Conservation (phyloP, 2,113 vertebrate genomes). For the Globicephala melas region DNA sequence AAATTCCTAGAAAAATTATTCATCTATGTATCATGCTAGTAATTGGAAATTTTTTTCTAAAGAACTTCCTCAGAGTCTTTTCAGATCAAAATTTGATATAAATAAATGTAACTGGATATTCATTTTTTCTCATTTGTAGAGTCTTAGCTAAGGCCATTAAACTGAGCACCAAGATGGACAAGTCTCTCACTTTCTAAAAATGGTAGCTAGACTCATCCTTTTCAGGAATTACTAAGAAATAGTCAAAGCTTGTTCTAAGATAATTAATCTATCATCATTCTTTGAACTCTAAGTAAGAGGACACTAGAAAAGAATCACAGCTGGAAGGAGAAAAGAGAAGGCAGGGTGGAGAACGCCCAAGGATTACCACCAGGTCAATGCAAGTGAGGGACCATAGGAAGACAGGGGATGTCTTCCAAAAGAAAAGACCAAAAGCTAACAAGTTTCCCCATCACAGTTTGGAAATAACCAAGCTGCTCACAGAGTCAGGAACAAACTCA, state of each 20-base stretch:
- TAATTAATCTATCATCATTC: background rate
- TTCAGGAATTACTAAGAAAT: background rate
- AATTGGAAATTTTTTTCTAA: background rate
- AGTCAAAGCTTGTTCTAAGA: background rate
- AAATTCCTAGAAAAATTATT: background rate
- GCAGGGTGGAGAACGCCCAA: fast-evolving
- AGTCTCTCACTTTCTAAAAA: background rate
- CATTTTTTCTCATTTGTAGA: background rate
- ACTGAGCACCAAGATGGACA: background rate
- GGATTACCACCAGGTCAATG: fast-evolving
- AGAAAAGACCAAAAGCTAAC: background rate
- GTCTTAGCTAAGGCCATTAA: background rate
- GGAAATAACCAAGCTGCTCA: background rate
- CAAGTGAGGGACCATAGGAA: no score
- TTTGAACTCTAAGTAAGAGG: background rate
- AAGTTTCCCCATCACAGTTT: no score
- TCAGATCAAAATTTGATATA: background rate
- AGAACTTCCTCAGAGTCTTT: background rate
- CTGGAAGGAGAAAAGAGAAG: background rate
- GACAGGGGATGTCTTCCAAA: background rate
- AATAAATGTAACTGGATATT: background rate
- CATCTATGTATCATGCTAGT: background rate
- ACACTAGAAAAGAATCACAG: background rate
- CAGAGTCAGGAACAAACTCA: background rate
- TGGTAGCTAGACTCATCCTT: no score